Conservation (phyloP, 2,797 vertebrate genomes). For the Benthosema pterotum region DNA sequence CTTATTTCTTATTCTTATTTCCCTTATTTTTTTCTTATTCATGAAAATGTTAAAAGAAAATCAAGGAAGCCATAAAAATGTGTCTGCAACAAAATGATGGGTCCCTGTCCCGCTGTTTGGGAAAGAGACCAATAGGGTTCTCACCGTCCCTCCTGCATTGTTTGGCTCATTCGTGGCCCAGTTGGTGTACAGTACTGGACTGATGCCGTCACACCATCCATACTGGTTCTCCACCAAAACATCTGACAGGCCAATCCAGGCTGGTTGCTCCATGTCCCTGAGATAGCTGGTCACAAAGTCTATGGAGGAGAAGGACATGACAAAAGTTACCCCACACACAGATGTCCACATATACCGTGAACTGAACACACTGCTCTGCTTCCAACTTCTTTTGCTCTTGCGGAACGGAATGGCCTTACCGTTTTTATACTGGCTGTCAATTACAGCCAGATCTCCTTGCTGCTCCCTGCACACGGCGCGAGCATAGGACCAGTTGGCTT, state of each 20-base stretch:
- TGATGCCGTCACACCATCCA: constrained; percentile 79
- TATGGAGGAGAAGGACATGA: constrained; percentile 33
- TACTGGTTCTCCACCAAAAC: constrained; percentile 73
- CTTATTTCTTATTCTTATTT: too few relatives aligned
- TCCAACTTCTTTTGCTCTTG: background rate
- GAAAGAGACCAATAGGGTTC: constrained; percentile 3
- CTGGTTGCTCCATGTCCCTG: constrained; percentile 64
- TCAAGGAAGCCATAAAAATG: too few relatives aligned
- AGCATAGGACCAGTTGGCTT: constrained; percentile 72
- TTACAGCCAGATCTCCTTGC: constrained; percentile 74
- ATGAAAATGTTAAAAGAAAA: too few relatives aligned
- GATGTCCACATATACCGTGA: too few relatives aligned
- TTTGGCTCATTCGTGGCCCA: constrained; percentile 82
- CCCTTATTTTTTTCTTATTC: too few relatives aligned
- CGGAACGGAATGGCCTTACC: constrained; percentile 60
- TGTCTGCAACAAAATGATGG: too few relatives aligned
- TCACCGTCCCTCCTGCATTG: constrained; percentile 73
- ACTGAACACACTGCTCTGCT: too few relatives aligned
- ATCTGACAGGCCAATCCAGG: constrained; percentile 83
- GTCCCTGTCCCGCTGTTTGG: too few relatives aligned
- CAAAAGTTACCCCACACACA: background rate
- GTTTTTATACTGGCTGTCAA: constrained; percentile 80
- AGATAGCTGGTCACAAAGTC: constrained; percentile 84
- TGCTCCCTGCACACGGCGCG: constrained; percentile 70
- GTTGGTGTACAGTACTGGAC: constrained; percentile 80